These are phyloP conservation scores for Riptortus pedestris DNA, from an alignment of 1,140 invertebrate species.

Conservation along the genomic window DNA sequence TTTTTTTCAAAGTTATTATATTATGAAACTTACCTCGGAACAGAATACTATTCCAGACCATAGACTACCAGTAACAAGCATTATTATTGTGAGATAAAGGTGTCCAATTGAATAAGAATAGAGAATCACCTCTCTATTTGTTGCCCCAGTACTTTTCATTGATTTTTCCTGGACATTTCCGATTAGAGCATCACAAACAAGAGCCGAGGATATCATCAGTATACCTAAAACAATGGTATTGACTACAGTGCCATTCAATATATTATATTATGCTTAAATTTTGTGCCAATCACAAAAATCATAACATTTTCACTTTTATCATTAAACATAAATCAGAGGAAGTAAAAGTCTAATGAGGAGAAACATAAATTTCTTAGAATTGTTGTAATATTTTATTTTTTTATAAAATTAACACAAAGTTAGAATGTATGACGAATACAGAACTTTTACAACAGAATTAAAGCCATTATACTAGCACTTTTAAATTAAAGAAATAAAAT, in stretches of 20 bases:
- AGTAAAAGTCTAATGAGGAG: too few species aligned
- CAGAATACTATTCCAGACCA: conserved; percentile 66
- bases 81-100: conserved; percentile 68
- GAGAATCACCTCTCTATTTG: conserved; percentile 84
- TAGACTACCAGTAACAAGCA: conserved; percentile 62
- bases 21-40: conserved; percentile 53
- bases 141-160: conserved; percentile 70
- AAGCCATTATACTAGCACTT: too few species aligned
- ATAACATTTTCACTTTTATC: background rate
- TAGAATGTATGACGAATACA: too few species aligned
- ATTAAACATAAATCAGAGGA: too few species aligned
- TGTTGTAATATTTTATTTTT: too few species aligned
- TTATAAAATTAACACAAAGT: too few species aligned
- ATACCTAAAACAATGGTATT: conserved; percentile 56
- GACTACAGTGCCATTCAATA: too few species aligned
- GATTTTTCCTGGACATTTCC: conserved; percentile 94
- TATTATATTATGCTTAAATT: background rate
- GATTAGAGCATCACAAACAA: conserved; percentile 86
- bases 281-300: background rate
- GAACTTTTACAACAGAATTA: too few species aligned
- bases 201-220: conserved; percentile 71
- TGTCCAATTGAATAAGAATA: conserved; percentile 88
- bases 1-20: too few species aligned
- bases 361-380: too few species aligned
- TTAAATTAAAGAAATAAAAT: too few species aligned